Base-by-base conservation (phyloP, 1,140 invertebrate species). In the Capitella teleta region DNA sequence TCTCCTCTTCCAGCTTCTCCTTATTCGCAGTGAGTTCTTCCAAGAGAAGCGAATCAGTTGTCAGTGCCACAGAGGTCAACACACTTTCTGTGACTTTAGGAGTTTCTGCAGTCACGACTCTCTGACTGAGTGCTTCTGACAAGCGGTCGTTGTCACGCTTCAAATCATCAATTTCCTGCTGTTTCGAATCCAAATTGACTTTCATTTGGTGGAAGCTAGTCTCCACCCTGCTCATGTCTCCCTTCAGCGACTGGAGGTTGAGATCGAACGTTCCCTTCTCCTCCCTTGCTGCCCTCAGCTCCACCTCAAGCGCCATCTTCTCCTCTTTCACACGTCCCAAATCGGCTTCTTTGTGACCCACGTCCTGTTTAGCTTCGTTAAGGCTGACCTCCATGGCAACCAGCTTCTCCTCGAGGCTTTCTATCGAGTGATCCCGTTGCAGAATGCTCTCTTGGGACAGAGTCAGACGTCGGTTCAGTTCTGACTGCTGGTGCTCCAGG, bases 141-240 rank as follows among this genome's bases (percentile, higher is more conserved):
- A 32, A n/a, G 8, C n/a, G 8, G 30, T n/a, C n/a, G 30, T 32
- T 32, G 30, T 30, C 45, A 14, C 14, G 28, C 23, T 56, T 40
- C n/a, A 64, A 48, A 16, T 55, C 44, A 12, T 56, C 54, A 16
- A 60, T 47, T 47, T 51, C 44, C 6, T 56, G 53, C 5, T 54
- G 36, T 52, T 67, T 62, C n/a, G 47, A 51, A n/a, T 54, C 57
- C 34, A 76, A 55, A 48, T 75, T 70, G 38, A 64, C 62, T 57
- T 70, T 74, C 71, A 76, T 73, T 14, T 63, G 59, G 28, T 66
- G 62, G 52, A 74, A 74, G 57, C 64, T 73, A 47, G 54, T 60
- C 38, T 73, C 67, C 16, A 74, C 62, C 49, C 68, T 69, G n/a
- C 61, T 57, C 58, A 75, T 63, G 58, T 75, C 66, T 28, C 56